phyloP scores from a whole-genome alignment of 2,797 vertebrate species.

The Muscicapa comitata region DNA sequence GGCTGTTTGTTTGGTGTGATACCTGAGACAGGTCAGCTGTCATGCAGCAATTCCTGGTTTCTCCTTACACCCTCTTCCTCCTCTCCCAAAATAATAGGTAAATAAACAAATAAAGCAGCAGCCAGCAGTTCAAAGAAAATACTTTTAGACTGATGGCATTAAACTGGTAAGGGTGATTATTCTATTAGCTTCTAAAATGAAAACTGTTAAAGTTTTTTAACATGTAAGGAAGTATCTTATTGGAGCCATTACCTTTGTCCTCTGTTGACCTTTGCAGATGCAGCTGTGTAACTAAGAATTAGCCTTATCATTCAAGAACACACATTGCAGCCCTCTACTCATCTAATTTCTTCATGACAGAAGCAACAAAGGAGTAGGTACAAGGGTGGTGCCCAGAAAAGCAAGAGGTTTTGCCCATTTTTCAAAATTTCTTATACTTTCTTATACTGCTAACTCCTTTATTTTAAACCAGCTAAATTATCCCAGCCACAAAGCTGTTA shows the following conservation, averaged over 20 bases:
- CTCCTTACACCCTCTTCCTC: background rate
- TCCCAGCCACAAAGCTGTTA: background rate
- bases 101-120: background rate
- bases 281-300: background rate
- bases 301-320: background rate
- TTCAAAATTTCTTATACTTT: background rate
- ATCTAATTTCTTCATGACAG: background rate
- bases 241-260: background rate
- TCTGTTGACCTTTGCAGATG: background rate
- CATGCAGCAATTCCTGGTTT: background rate
- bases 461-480: background rate
- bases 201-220: background rate
- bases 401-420: background rate
- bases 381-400: background rate
- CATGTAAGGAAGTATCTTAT: background rate
- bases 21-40: fast-evolving
- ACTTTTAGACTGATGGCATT: background rate
- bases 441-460: background rate
- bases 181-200: background rate
- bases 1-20: background rate
- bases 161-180: background rate
- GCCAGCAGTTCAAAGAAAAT: background rate
- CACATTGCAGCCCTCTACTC: background rate
- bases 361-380: background rate
- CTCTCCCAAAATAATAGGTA: background rate